phyloP scores from a whole-genome alignment of 2,797 vertebrate species.

The Choloepus didactylus region DNA sequence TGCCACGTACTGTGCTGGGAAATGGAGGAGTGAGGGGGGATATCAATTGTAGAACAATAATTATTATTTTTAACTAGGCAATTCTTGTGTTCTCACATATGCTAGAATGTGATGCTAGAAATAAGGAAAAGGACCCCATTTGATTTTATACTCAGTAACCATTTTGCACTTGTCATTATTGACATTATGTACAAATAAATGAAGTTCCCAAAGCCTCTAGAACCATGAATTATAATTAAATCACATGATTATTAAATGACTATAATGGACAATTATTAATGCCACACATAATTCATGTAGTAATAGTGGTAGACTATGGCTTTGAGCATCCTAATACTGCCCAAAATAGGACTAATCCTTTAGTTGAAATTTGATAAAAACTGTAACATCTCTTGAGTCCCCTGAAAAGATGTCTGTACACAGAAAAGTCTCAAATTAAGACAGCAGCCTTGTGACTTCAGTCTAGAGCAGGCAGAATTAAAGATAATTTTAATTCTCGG shows the following conservation, averaged over 20 bases:
- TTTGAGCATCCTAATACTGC: not conserved
- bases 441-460: constrained; percentile 60
- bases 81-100: not conserved
- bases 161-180: constrained; percentile 75
- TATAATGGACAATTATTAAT: constrained; percentile 75
- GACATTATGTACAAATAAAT: constrained; percentile 76
- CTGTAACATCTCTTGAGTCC: constrained; percentile 71
- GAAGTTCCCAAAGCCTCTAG: constrained; percentile 80
- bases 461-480: constrained; percentile 43
- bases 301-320: constrained; percentile 56
- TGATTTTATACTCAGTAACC: constrained; percentile 59
- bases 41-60: not conserved
- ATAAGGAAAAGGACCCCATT: constrained; percentile 50
- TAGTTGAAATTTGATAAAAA: constrained; percentile 71
- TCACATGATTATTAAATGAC: constrained; percentile 76
- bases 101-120: not conserved
- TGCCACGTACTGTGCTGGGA: not conserved
- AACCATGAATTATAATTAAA: constrained; percentile 75
- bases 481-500: constrained; percentile 67
- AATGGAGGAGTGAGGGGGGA: not conserved
- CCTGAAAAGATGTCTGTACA: constrained; percentile 71
- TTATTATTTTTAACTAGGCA: not conserved
- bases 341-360: constrained; percentile 54
- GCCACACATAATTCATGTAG: constrained; percentile 71
- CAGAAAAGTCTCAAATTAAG: constrained; percentile 53